Percentiles rank a stretch among this genome's conserved stretches.
Conservation (phyloP, 2,797 vertebrate genomes). For the Falco berigora region DNA sequence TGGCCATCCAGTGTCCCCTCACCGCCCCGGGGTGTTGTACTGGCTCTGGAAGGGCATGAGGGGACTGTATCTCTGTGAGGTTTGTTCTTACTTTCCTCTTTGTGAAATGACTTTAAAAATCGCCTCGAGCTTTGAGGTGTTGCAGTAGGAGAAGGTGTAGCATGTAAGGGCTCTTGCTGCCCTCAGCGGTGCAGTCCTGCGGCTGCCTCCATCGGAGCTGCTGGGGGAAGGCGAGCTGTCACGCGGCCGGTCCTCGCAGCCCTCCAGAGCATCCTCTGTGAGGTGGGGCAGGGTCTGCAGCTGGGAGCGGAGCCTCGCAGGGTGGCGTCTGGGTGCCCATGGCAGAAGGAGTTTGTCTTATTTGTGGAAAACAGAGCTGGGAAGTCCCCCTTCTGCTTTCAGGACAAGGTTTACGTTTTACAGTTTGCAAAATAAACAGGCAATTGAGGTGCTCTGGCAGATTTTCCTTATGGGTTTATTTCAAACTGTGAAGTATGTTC, state of each 20-base stretch:
- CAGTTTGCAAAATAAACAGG: background rate
- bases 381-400: constrained; percentile 29
- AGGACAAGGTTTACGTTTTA: constrained; percentile 11
- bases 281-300: background rate
- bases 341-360: background rate
- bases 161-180: background rate
- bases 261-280: background rate
- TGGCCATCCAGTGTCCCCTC: background rate
- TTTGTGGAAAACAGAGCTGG: background rate
- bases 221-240: background rate
- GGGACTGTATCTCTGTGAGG: rapidly evolving
- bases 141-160: rapidly evolving
- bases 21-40: rapidly evolving
- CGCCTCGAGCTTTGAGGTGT: background rate
- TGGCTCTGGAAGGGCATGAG: background rate
- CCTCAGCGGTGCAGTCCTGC: background rate
- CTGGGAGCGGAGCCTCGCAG: background rate
- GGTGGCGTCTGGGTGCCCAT: background rate
- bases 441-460: constrained; percentile 32
- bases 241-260: background rate
- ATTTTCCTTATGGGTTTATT: constrained; percentile 31
- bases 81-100: background rate
- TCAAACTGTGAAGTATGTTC: constrained; percentile 43
- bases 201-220: background rate
- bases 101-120: background rate